phyloP scores from a whole-genome alignment of 2,113 vertebrate genomes.

The Chlorodrepanis virens region DNA sequence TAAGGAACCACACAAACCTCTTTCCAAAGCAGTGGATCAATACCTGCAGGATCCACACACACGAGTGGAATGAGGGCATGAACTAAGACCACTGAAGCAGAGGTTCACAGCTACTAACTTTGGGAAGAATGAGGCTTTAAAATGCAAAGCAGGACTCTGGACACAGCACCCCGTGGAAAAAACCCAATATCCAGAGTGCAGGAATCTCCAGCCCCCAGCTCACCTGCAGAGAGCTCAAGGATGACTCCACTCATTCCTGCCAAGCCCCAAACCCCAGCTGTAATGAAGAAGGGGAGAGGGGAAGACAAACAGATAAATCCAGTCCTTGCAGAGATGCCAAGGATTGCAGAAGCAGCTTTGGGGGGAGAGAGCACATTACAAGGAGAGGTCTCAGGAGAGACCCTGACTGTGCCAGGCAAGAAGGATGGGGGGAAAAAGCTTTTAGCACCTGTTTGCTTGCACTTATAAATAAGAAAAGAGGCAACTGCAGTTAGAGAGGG shows the following conservation, averaged over 20 bases:
- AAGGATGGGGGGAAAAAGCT: neutral
- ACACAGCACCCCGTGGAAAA: neutral
- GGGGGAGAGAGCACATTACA: neutral
- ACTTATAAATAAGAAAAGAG: slow-evolving; percentile 24
- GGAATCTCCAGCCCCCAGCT: neutral
- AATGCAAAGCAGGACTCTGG: accelerated
- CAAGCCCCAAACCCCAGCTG: neutral
- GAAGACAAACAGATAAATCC: neutral
- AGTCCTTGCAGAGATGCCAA: neutral
- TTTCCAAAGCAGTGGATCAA: accelerated
- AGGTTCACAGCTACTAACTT: neutral
- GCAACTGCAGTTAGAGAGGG: neutral
- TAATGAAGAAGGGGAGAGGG: neutral
- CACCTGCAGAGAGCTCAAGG: neutral
- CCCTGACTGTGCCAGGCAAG: neutral
- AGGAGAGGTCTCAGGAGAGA: neutral
- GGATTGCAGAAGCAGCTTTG: neutral
- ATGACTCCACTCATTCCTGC: neutral
- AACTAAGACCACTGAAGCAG: neutral
- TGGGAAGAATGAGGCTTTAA: neutral
- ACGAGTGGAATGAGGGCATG: neutral
- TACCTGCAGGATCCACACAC: neutral
- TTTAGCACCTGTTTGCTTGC: slow-evolving; percentile 45
- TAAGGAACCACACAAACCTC: neutral
- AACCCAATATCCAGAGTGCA: accelerated